Conservation (phyloP, 2,797 vertebrate genomes). For the Etheostoma perlongum region DNA sequence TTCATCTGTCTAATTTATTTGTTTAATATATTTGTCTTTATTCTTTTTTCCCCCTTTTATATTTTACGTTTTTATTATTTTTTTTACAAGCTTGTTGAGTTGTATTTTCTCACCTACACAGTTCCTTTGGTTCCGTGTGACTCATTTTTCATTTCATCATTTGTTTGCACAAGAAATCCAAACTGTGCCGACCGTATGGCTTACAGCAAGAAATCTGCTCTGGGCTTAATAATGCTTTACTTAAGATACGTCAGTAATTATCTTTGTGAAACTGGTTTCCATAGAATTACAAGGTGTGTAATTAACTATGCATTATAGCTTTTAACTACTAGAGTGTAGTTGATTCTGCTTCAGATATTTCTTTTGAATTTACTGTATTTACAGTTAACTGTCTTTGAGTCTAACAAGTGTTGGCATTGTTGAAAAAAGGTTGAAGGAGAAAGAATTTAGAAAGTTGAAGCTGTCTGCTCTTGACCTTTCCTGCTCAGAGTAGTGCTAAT, state of each 20-base stretch:
- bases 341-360: not conserved
- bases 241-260: not conserved
- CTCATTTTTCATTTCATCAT: not conserved
- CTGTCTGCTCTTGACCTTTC: constrained; percentile 1
- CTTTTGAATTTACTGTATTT: not conserved
- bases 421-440: not conserved
- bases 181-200: not conserved
- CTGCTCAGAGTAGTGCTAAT: not conserved
- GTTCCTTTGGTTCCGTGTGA: not conserved
- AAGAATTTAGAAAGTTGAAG: not conserved
- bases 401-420: not conserved
- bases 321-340: not conserved
- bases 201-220: not conserved
- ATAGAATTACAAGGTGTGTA: not conserved
- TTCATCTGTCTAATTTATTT: not conserved
- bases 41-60: not conserved
- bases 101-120: not conserved
- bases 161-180: constrained; percentile 14
- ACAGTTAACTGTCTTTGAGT: not conserved
- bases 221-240: not conserved
- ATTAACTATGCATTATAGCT: not conserved
- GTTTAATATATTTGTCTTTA: not conserved
- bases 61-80: not conserved
- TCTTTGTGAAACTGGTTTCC: not conserved
- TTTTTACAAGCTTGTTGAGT: not conserved